Evolutionary conservation across 1,140 invertebrate genomes (phyloP).

Genomic region (Dendroctonus valens): DNA sequence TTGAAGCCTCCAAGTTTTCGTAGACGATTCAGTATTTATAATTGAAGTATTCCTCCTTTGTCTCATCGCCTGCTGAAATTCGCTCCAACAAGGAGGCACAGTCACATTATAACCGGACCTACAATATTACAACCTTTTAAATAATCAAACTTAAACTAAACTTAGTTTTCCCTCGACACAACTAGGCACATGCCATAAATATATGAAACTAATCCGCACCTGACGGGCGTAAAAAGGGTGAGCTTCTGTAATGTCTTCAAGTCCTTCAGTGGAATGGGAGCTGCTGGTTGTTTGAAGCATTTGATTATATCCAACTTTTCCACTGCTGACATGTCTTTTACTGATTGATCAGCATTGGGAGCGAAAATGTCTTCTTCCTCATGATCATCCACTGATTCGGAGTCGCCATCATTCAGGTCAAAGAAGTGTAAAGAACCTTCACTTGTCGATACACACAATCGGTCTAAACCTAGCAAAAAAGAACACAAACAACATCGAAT

Average conservation of each 20-base stretch:
- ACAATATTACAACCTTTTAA: neutral
- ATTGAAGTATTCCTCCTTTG: constrained; percentile 64
- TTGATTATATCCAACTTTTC: constrained; percentile 39
- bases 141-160: no score
- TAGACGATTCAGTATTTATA: constrained; percentile 66
- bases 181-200: neutral
- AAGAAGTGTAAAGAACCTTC: constrained; percentile 81
- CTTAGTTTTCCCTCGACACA: no score
- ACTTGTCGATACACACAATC: constrained; percentile 77
- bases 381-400: constrained; percentile 65
- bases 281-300: constrained; percentile 46
- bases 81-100: constrained; percentile 89
- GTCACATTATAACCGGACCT: constrained; percentile 70
- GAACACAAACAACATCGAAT: neutral
- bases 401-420: constrained; percentile 68
- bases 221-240: constrained; percentile 63
- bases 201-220: no score
- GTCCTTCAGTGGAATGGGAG: constrained; percentile 45
- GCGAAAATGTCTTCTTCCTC: constrained; percentile 59
- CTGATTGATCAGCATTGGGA: constrained; percentile 34
- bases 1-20: constrained; percentile 82
- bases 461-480: constrained; percentile 65
- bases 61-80: constrained; percentile 75
- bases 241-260: constrained; percentile 62
- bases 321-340: constrained; percentile 34